Conservation (phyloP, 2,113 vertebrate genomes). For the Cynocephalus volans region DNA sequence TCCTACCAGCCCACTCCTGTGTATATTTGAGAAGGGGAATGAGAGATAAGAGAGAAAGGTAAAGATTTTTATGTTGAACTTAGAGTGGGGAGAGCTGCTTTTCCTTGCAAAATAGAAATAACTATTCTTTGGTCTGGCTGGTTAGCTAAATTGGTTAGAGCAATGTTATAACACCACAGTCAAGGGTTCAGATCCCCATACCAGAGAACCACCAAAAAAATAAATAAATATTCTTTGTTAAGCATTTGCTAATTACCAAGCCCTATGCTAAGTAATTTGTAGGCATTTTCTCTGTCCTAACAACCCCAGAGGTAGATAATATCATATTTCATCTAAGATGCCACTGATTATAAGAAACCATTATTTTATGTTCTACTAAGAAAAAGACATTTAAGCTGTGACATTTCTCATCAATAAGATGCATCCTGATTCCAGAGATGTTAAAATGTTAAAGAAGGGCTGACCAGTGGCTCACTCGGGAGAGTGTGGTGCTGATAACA, state of each 20-base stretch:
- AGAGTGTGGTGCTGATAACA: too few relatives aligned
- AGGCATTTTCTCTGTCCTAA: constrained; percentile 28
- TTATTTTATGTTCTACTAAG: background rate
- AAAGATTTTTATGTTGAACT: constrained; percentile 31
- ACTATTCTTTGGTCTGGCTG: background rate
- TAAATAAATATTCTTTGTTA: background rate
- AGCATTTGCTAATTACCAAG: constrained; percentile 55
- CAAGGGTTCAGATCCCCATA: too few relatives aligned
- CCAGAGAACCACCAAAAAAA: background rate
- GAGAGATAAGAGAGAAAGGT: background rate
- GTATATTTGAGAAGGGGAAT: background rate
- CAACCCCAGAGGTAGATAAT: background rate
- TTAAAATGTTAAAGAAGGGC: background rate
- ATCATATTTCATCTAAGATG: constrained; percentile 25
- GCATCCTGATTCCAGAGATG: background rate
- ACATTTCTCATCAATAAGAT: background rate
- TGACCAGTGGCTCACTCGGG: too few relatives aligned
- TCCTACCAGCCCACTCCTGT: background rate
- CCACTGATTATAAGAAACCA: background rate
- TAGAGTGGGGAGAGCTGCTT: background rate
- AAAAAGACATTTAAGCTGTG: constrained; percentile 42
- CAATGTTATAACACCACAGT: too few relatives aligned
- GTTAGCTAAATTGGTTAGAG: too few relatives aligned
- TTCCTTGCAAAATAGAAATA: constrained; percentile 50
- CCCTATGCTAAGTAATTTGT: background rate